Conservation (phyloP, 2,113 vertebrate species). For the Noturus placidus region DNA sequence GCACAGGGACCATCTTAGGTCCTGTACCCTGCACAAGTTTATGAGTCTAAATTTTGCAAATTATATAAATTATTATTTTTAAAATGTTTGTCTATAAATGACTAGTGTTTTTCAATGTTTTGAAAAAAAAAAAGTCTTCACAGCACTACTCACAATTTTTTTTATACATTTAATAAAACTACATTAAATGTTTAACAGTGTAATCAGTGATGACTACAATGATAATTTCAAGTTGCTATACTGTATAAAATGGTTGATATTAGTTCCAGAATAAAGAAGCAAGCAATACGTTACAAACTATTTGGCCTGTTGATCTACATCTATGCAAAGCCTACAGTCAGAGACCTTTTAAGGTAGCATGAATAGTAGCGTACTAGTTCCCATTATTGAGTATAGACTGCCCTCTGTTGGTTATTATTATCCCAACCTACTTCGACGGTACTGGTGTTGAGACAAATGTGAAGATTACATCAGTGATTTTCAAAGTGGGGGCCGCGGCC, state of each 20-base stretch:
- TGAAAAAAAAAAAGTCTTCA: neutral
- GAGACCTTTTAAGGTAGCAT: neutral
- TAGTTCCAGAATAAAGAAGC: neutral
- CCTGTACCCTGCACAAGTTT: neutral
- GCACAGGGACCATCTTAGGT: neutral
- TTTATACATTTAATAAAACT: neutral
- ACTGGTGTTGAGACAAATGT: neutral
- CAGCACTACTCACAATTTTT: neutral
- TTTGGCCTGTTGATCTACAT: neutral
- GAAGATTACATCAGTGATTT: too few relatives aligned
- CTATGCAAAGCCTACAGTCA: neutral
- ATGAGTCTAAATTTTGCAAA: neutral
- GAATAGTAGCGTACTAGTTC: neutral
- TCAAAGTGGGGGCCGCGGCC: too few relatives aligned
- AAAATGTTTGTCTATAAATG: neutral
- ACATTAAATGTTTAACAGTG: neutral
- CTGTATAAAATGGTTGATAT: neutral
- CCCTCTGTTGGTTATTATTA: slow-evolving; percentile 26
- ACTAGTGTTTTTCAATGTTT: neutral
- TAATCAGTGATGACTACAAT: neutral
- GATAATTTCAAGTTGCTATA: neutral
- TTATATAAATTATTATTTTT: neutral
- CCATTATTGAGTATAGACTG: slow-evolving; percentile 19
- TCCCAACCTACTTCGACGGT: neutral
- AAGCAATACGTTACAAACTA: neutral